Conservation (phyloP, 1,140 invertebrate species). For the Frieseomelitta varia region DNA sequence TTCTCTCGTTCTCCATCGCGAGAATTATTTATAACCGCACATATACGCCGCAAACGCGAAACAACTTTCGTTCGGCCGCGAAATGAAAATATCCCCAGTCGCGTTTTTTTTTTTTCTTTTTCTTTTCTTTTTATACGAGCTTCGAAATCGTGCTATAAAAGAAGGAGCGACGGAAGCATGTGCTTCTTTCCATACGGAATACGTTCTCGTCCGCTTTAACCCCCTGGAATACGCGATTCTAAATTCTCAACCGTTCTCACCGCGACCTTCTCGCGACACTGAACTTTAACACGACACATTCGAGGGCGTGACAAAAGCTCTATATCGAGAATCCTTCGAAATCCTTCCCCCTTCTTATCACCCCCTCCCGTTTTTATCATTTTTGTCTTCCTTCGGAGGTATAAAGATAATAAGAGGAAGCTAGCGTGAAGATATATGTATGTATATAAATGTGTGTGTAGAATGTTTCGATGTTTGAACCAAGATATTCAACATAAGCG, state of each 20-base stretch:
- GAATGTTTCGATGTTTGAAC: neutral
- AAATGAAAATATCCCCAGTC: conserved; percentile 34
- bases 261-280: neutral
- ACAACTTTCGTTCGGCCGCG: conserved; percentile 23
- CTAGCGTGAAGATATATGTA: neutral
- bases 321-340: conserved; percentile 24
- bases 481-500: neutral
- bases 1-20: neutral
- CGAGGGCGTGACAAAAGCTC: conserved; percentile 29
- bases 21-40: conserved; percentile 33
- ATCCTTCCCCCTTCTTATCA: neutral
- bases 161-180: conserved; percentile 16
- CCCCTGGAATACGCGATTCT: neutral
- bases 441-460: neutral
- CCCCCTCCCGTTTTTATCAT: neutral
- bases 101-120: neutral
- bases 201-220: conserved; percentile 16
- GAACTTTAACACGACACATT: conserved; percentile 31
- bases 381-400: conserved; percentile 24
- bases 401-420: conserved; percentile 16
- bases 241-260: too few species aligned
- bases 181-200: conserved; percentile 48
- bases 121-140: conserved; percentile 25
- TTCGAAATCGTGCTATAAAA: conserved; percentile 44
- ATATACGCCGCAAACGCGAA: conserved; percentile 1